Percentiles rank a stretch among this genome's conserved stretches.
These are phyloP conservation scores for Melanostoma mellinum DNA, from an alignment of 2,888 invertebrate genomes.

Conservation along the genomic window DNA sequence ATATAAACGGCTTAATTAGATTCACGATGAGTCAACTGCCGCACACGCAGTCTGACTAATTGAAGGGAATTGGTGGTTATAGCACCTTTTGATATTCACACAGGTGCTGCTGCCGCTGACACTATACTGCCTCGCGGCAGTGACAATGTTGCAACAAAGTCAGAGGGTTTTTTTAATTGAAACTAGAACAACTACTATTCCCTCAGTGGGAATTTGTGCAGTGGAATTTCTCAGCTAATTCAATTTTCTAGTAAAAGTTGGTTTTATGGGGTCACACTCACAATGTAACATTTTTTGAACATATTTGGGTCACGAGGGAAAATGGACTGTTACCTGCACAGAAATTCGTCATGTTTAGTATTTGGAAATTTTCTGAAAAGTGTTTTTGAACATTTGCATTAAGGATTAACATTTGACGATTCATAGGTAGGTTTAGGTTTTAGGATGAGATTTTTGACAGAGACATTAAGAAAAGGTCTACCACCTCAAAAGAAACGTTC, in stretches of 20 bases:
- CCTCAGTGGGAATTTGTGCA: constrained; percentile 40
- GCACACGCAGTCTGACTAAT: constrained; percentile 71
- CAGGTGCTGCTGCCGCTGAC: constrained; percentile 54
- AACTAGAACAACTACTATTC: constrained; percentile 23
- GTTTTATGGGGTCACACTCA: constrained; percentile 57
- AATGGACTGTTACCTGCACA: background rate
- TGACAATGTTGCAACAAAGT: constrained; percentile 29
- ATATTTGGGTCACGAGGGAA: constrained; percentile 41
- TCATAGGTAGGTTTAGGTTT: no score
- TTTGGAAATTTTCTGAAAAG: no score
- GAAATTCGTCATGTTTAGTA: no score
- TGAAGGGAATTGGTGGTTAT: constrained; percentile 60
- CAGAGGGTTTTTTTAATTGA: constrained; percentile 37
- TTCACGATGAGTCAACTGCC: constrained; percentile 71
- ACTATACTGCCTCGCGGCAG: constrained; percentile 16
- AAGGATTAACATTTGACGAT: no score
- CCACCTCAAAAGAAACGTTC: no score
- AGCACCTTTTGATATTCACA: constrained; percentile 53
- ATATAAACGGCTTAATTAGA: constrained; percentile 72
- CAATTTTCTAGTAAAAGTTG: constrained; percentile 52
- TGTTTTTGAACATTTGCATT: no score
- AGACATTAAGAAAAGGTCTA: no score
- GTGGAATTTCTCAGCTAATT: constrained; percentile 65
- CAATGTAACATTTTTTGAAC: constrained; percentile 47
- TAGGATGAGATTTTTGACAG: no score